A percentile compares a stretch with the other conserved stretches of the same genome.
phyloP scores from a whole-genome alignment of 2,113 vertebrate genomes.

The Cyphomyrus plagiostoma region DNA sequence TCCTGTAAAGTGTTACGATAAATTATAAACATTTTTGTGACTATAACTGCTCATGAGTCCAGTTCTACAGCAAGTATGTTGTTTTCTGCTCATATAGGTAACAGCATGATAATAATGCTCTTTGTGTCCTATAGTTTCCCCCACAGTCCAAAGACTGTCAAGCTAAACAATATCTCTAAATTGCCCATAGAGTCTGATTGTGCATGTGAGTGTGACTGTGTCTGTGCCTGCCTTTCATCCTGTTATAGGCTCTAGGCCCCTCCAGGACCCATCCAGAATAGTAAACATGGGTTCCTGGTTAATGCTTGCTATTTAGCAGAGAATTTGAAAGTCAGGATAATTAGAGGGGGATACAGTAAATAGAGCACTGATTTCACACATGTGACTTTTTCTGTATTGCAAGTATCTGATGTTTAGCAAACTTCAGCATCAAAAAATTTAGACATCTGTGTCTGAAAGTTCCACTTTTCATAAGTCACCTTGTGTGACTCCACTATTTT shows the following conservation, averaged over 20 bases:
- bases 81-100: background rate
- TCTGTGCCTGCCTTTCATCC: background rate
- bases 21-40: background rate
- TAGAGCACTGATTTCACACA: background rate
- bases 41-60: background rate
- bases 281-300: background rate
- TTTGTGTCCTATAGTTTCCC: background rate
- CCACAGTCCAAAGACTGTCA: background rate
- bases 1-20: background rate
- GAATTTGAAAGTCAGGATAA: background rate
- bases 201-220: background rate
- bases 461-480: slow-evolving; percentile 30
- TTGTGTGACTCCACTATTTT: slow-evolving; percentile 40
- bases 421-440: background rate
- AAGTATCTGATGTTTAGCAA: background rate
- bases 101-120: background rate
- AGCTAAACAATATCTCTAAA: background rate
- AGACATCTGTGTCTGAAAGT: slow-evolving; percentile 5
- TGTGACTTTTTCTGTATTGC: background rate
- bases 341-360: background rate
- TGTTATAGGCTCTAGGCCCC: background rate
- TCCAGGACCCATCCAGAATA: background rate
- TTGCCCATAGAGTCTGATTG: background rate
- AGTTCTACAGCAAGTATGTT: background rate
- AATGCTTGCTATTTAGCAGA: background rate